phyloP scores from a whole-genome alignment of 2,113 vertebrate genomes.

The Lasiurus cinereus region DNA sequence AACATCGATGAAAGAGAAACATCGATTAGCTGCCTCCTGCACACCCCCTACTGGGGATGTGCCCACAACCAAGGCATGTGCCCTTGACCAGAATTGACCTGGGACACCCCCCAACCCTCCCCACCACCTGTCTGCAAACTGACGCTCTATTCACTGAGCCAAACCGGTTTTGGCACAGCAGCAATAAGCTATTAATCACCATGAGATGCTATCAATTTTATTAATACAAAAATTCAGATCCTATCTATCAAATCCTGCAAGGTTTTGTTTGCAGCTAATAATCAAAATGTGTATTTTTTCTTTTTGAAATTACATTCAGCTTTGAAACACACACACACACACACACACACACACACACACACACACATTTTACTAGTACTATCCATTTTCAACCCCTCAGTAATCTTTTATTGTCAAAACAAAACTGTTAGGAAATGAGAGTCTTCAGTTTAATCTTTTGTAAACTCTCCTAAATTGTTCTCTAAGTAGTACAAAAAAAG shows the following conservation, averaged over 20 bases:
- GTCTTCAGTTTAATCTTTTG: neutral
- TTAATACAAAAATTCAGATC: neutral
- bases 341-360: neutral
- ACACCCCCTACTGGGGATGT: no score
- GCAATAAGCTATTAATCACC: neutral
- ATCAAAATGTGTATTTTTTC: neutral
- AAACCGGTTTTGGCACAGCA: neutral
- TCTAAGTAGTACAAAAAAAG: neutral
- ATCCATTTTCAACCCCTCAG: neutral
- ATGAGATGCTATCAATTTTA: neutral
- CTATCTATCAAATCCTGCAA: neutral
- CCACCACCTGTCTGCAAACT: no score
- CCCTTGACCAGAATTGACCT: no score
- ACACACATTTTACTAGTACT: neutral
- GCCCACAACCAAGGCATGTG: no score
- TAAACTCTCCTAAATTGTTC: neutral
- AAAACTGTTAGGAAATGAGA: neutral
- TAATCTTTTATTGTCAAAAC: slow-evolving; percentile 7
- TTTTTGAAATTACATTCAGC: slow-evolving; percentile 17
- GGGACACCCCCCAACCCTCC: no score
- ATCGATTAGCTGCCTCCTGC: no score
- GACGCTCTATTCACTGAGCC: no score
- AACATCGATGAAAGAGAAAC: no score
- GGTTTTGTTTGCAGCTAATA: neutral
- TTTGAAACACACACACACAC: neutral